Percentiles rank a stretch among this genome's conserved stretches.
phyloP scores from a whole-genome alignment of 2,888 invertebrate species.

The Belgica antarctica region DNA sequence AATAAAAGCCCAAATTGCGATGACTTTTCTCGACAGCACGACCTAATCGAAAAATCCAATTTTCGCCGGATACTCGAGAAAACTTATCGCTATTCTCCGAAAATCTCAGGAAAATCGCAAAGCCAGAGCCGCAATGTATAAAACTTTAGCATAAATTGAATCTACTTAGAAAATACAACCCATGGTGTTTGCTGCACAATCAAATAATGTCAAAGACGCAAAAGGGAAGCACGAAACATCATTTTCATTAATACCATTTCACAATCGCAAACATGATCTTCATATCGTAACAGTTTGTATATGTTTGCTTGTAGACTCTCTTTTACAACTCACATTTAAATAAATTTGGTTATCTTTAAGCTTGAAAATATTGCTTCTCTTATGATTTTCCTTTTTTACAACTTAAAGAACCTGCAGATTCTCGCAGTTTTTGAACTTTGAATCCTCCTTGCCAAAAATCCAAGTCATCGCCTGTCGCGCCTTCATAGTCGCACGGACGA shows the following conservation, averaged over 20 bases:
- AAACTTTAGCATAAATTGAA: constrained; percentile 2
- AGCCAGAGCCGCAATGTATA: no score
- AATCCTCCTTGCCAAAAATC: constrained; percentile 87
- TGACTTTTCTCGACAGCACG: no score
- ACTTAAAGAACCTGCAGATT: constrained; percentile 80
- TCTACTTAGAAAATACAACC: constrained; percentile 15
- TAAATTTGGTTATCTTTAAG: not conserved
- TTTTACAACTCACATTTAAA: not conserved
- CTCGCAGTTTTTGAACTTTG: constrained; percentile 89
- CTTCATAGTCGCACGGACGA: constrained; percentile 84
- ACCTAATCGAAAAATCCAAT: no score
- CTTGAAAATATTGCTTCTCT: constrained; percentile 14
- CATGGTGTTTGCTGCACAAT: constrained; percentile 6
- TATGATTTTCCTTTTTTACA: not conserved
- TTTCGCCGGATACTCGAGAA: no score
- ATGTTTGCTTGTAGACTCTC: no score
- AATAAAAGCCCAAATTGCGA: no score
- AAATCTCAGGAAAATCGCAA: no score
- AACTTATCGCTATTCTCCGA: no score
- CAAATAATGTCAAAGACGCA: not conserved
- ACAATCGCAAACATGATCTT: no score
- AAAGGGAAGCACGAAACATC: constrained; percentile 26
- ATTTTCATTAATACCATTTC: constrained; percentile 1
- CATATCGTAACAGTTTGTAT: no score
- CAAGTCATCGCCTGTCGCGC: constrained; percentile 88